These are phyloP conservation scores for Exephanes ischioxanthus DNA, from an alignment of 2,888 invertebrate genomes.

Conservation along the genomic window DNA sequence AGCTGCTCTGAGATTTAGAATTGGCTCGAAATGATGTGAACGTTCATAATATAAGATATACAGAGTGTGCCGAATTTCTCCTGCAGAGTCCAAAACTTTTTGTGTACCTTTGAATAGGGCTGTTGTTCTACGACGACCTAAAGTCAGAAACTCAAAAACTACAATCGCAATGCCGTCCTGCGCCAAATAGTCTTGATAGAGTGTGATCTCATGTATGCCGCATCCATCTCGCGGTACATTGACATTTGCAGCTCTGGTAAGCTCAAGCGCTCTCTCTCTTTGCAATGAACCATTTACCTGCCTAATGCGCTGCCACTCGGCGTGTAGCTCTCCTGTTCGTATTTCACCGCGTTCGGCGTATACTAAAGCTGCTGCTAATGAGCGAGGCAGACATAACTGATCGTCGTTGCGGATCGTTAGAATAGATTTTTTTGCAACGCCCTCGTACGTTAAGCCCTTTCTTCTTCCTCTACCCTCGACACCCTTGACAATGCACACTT, in stretches of 20 bases:
- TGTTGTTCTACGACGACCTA: no score
- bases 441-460: background rate
- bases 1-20: conserved; percentile 21
- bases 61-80: background rate
- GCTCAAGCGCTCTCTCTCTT: background rate
- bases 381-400: conserved; percentile 12
- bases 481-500: background rate
- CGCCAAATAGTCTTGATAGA: background rate
- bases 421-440: conserved; percentile 8
- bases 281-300: background rate
- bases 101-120: background rate
- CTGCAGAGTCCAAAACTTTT: background rate
- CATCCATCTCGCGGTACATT: background rate
- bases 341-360: conserved; percentile 9
- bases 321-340: background rate
- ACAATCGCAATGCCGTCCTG: background rate
- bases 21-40: conserved; percentile 36
- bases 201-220: background rate
- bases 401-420: conserved; percentile 19
- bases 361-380: background rate
- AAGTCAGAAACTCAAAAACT: background rate
- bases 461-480: background rate
- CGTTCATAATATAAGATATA: conserved; percentile 30
- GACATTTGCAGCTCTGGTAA: background rate
- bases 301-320: background rate